These are phyloP conservation scores for Podiceps cristatus DNA, from an alignment of 2,113 vertebrate genomes.

Conservation along the genomic window DNA sequence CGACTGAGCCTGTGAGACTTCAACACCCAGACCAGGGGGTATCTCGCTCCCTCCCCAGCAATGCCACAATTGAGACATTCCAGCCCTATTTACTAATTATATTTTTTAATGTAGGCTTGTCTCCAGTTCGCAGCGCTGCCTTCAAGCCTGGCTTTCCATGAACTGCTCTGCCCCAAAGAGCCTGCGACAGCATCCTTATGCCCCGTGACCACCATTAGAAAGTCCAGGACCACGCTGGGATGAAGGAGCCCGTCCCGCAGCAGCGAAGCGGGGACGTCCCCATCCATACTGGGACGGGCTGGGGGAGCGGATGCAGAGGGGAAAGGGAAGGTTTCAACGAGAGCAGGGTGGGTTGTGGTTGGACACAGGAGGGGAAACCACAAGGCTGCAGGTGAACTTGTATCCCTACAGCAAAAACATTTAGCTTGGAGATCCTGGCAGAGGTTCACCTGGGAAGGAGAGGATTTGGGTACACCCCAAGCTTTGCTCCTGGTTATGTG, in stretches of 20 bases:
- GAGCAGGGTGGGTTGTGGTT: not conserved
- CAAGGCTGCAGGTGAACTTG: not conserved
- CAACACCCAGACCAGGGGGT: not conserved
- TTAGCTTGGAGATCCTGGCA: not conserved
- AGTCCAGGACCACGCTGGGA: not conserved
- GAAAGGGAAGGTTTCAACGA: not conserved
- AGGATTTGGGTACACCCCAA: not conserved
- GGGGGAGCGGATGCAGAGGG: not conserved
- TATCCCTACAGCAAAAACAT: not conserved
- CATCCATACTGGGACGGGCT: not conserved
- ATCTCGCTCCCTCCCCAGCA: not conserved
- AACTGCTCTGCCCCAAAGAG: not conserved
- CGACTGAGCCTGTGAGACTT: not conserved
- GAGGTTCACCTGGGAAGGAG: not conserved
- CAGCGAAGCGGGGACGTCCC: not conserved
- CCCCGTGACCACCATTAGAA: not conserved
- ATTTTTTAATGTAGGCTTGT: accelerated
- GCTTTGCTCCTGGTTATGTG: not conserved
- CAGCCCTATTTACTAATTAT: not conserved
- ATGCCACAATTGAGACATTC: not conserved
- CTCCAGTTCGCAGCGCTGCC: not conserved
- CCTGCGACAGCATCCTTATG: not conserved
- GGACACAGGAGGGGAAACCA: not conserved
- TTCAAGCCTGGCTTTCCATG: not conserved
- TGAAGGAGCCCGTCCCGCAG: not conserved